phyloP scores from a whole-genome alignment of 2,888 invertebrate species.

The Drosophila recens region DNA sequence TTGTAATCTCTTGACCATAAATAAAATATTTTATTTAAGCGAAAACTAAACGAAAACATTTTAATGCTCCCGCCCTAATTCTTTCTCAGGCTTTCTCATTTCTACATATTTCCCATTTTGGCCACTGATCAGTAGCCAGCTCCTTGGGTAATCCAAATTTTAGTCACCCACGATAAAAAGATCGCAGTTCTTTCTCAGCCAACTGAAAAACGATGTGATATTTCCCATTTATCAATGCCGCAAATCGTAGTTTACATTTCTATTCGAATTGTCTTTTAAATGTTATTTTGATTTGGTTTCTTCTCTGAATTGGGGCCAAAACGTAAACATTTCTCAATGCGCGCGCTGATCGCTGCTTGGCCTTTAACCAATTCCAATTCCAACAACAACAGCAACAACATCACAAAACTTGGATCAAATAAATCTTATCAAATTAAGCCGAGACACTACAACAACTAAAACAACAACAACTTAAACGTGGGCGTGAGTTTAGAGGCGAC shows the following conservation, averaged over 20 bases:
- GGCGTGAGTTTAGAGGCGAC: constrained; percentile 54
- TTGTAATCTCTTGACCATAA: background rate
- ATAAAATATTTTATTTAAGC: background rate
- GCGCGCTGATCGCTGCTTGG: constrained; percentile 50
- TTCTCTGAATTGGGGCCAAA: constrained; percentile 48
- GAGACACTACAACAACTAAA: constrained; percentile 57
- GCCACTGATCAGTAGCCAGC: constrained; percentile 34
- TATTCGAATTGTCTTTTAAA: constrained; percentile 70
- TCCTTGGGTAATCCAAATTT: background rate
- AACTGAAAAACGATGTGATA: constrained; percentile 18
- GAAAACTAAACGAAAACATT: background rate
- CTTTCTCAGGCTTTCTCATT: background rate
- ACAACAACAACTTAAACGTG: constrained; percentile 48
- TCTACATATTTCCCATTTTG: constrained; percentile 1
- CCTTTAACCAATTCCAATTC: constrained; percentile 56
- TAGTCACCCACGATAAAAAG: constrained; percentile 29
- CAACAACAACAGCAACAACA: background rate
- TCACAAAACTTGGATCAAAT: constrained; percentile 67
- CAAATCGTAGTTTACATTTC: constrained; percentile 63
- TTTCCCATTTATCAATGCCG: constrained; percentile 50
- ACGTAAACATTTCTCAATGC: constrained; percentile 60
- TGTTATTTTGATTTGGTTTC: constrained; percentile 55
- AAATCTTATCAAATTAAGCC: constrained; percentile 81
- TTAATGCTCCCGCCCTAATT: background rate
- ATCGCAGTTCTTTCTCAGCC: constrained; percentile 12